Evolutionary conservation across 2,797 vertebrate genomes (phyloP), one percentile per base, ranked within the genome.

Genomic region (Paratrypauchen microcephalus): DNA sequence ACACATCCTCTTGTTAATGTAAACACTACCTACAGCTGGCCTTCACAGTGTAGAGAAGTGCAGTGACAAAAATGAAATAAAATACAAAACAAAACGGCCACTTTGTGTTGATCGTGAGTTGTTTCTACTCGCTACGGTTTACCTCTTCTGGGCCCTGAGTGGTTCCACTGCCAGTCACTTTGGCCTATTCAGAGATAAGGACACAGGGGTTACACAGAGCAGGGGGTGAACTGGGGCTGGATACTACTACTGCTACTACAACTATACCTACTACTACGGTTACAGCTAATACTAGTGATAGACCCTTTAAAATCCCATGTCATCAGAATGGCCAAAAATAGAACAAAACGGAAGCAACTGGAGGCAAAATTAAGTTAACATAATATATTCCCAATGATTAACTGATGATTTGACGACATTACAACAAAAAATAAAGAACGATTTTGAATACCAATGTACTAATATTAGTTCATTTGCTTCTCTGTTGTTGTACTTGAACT

Each of bases 111-210:
- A 76, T 54, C 66, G 76, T 32, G 61, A 59, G 66, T 66, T 63
- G 74, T 60, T 84, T 86, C 74, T 85, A 83, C 72, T 45, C 82
- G 62, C 87, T 92, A 91, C 85, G 55, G 75, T 71, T 83, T 92
- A 92, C 91, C 91, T 92, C 92, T 92, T 88, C 83, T 83, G 88
- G 87, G 84, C 88, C 84, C 89, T 87, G 90, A 87, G 84, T 91
- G 85, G 88, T 89, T 92, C 91, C 91, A 92, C 89, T 92, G 89
- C 91, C 91, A 92, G 90, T 91, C 90, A 89, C 87, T 86, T 91
- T 91, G 69, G 81, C 91, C 91, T 92, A 92, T 89, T 92, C 85
- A 88, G 85, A 84, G 86, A 92, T 90, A 91, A 86, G 91, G 88
- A 92, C 88, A 92, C 82, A 92, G 76, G 76, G 86, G 87, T 92